Conservation (phyloP, 2,797 vertebrate species). For the Lacerta agilis region DNA sequence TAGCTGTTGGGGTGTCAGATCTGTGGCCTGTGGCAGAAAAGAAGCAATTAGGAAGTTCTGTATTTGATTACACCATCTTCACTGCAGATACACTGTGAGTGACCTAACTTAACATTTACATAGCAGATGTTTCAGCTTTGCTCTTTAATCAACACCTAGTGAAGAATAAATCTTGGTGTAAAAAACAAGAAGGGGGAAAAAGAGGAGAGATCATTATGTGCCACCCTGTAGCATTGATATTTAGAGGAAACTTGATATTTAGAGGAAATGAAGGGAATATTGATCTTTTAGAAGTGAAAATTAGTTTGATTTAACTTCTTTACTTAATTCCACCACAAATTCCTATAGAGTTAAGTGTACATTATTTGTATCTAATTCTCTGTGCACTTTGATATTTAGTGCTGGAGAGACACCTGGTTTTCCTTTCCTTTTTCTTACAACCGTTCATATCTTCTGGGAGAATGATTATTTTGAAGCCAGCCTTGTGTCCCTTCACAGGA, state of each 20-base stretch:
- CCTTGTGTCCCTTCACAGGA: background rate
- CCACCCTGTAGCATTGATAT: conserved; percentile 13
- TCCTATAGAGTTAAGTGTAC: background rate
- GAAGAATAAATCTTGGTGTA: conserved; percentile 58
- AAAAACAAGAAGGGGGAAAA: conserved; percentile 12
- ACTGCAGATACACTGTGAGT: conserved; percentile 67
- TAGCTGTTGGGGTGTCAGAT: conserved; percentile 52
- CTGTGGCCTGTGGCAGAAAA: conserved; percentile 68
- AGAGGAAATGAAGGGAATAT: conserved; percentile 17
- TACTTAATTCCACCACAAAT: background rate
- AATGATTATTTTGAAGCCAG: background rate
- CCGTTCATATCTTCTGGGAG: background rate
- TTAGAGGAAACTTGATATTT: conserved; percentile 33
- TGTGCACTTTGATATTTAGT: background rate
- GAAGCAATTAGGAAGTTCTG: conserved; percentile 66
- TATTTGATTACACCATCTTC: conserved; percentile 63
- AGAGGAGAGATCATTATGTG: conserved; percentile 37
- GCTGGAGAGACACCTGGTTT: background rate
- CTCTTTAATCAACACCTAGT: conserved; percentile 58
- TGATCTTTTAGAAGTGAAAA: conserved; percentile 23
- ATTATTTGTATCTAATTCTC: background rate
- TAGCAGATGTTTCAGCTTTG: conserved; percentile 54
- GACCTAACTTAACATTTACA: conserved; percentile 62
- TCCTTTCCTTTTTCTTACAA: background rate
- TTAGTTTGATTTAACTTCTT: conserved; percentile 28